phyloP scores from a whole-genome alignment of 2,113 vertebrate genomes.

The Ammodytes marinus region DNA sequence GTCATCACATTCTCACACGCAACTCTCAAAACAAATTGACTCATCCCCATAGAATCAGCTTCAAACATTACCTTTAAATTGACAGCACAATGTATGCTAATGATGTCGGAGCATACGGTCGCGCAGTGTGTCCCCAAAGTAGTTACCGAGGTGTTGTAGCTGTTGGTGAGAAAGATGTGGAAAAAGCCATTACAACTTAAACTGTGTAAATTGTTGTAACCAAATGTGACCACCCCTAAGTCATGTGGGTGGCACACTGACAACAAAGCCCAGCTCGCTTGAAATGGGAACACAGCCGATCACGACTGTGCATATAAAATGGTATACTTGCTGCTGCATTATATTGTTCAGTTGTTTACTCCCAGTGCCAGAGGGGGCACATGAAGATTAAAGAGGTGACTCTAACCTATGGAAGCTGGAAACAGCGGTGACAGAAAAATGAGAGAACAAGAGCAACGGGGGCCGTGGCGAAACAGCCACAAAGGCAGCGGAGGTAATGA shows the following conservation, averaged over 20 bases:
- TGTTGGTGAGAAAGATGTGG: constrained; percentile 60
- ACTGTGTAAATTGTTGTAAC: constrained; percentile 68
- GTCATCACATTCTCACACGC: constrained; percentile 28
- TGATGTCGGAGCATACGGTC: constrained; percentile 33
- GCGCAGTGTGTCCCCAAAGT: constrained; percentile 58
- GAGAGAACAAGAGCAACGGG: constrained; percentile 28
- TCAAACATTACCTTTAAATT: constrained; percentile 64
- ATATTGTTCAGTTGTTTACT: constrained; percentile 55
- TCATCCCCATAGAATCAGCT: constrained; percentile 64
- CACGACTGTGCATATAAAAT: constrained; percentile 55
- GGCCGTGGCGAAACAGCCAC: background rate
- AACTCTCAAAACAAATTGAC: constrained; percentile 53
- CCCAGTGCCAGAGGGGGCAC: constrained; percentile 18
- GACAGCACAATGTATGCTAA: constrained; percentile 67
- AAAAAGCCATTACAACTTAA: constrained; percentile 74
- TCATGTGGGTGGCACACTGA: constrained; percentile 46
- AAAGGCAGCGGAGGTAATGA: constrained; percentile 21
- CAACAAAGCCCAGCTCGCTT: constrained; percentile 51
- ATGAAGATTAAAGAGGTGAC: constrained; percentile 61
- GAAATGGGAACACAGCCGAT: constrained; percentile 52
- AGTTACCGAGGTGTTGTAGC: constrained; percentile 70
- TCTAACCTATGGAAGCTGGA: constrained; percentile 50
- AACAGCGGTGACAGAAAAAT: constrained; percentile 40
- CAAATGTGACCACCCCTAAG: constrained; percentile 64
- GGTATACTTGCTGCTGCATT: constrained; percentile 32